These are phyloP conservation scores for Standfussiana lucernea DNA, from an alignment of 2,888 invertebrate genomes.

Conservation along the genomic window DNA sequence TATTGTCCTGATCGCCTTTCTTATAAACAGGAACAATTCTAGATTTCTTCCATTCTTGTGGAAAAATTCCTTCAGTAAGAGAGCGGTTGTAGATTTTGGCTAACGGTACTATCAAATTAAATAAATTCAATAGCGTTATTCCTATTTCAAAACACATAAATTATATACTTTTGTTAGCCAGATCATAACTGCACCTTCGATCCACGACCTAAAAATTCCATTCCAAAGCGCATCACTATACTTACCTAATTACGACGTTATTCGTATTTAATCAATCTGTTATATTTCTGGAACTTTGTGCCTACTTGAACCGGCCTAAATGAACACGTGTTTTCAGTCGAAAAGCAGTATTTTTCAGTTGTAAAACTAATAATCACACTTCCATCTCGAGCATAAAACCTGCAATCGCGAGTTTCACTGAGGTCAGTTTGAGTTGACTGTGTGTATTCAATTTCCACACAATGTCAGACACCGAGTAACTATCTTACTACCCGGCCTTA, in stretches of 20 bases:
- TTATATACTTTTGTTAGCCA: neutral
- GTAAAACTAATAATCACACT: neutral
- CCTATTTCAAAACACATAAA: neutral
- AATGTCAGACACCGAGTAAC: neutral
- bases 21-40: too few relatives aligned
- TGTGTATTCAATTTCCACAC: neutral
- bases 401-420: neutral
- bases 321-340: neutral
- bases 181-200: neutral
- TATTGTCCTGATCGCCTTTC: too few relatives aligned
- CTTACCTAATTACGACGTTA: neutral
- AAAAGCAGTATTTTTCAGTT: neutral
- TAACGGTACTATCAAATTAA: neutral
- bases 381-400: neutral
- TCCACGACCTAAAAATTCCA: neutral
- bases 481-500: neutral
- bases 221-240: neutral
- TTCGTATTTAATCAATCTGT: neutral
- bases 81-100: too few relatives aligned
- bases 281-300: neutral
- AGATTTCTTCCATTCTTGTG: too few relatives aligned
- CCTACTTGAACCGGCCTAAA: neutral
- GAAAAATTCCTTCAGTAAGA: too few relatives aligned
- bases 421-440: neutral
- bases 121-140: neutral